Base-by-base conservation (phyloP, 2,113 vertebrate genomes). In the Motacilla alba region DNA sequence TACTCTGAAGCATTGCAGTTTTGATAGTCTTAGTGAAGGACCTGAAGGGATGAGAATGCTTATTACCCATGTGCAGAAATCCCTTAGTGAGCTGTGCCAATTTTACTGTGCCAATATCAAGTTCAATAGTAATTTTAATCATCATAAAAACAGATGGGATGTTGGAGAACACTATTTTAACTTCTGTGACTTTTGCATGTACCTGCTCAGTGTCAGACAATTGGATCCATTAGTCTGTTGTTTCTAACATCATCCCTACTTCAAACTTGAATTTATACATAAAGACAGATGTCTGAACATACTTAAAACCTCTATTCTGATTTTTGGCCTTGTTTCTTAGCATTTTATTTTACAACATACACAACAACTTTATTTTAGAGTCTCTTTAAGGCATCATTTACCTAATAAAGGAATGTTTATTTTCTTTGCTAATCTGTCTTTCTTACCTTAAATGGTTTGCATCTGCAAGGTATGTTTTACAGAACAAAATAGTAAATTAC, bases 71-170 rank as follows among this genome's bases (percentile, higher is more conserved):
- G 69, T 79, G 70, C 62, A 87, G 93, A 76, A 95, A 79, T 85
- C 41, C 53, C 62, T 68, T 16, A 44, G 81, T 46, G 89, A 79
- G 66, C 35, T 84, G 24, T 79, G 41, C 69, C 86, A 86, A 28
- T 95, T 88, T 70, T 83, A 39, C 76, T 90, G 13, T 55, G 69
- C 77, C 81, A 72, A 26, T 90, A 83, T 84, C 14, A 8, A 47
- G 46, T 83, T 89, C 86, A 95, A 31, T 50, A 85, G 78, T 55
- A 28, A 80, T 95, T 97, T 92, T 86, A 93, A 93, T 92, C 63
- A 69, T 83, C 75, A 83, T 90, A 76, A 91, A 94, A 90, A 37
- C 14, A 11, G 60, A 68, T 46, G 56, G 60, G 43, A 35, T 69
- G 17, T 30, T 79, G 47, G 55, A 88, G 76, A 93, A 26, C 31